These are phyloP conservation scores for Ennomos fuscantarius DNA, from an alignment of 2,888 invertebrate genomes.

Conservation along the genomic window DNA sequence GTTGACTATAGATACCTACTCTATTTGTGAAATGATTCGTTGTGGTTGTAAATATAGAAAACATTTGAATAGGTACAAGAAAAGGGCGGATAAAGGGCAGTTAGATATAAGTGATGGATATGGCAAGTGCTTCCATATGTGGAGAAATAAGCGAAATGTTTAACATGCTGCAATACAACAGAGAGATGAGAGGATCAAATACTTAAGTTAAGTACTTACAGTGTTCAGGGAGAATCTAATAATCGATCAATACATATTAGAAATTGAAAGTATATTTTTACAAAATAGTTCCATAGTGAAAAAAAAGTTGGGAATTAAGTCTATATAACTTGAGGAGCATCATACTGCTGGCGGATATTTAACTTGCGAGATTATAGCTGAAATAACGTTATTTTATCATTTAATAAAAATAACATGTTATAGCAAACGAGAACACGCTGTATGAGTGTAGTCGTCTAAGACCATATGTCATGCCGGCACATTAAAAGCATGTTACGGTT, in stretches of 20 bases:
- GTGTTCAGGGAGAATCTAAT: background rate
- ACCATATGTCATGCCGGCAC: background rate
- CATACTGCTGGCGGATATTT: too few species aligned
- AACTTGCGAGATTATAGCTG: too few species aligned
- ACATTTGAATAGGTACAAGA: constrained; percentile 37
- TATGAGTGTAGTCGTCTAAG: too few species aligned
- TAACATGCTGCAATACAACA: background rate
- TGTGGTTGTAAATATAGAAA: constrained; percentile 4
- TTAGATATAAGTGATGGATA: constrained; percentile 30
- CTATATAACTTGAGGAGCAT: too few species aligned
- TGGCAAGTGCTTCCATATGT: constrained; percentile 42
- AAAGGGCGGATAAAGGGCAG: constrained; percentile 35
- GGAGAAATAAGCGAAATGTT: constrained; percentile 17
- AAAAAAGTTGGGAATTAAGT: too few species aligned
- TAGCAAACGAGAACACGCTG: too few species aligned
- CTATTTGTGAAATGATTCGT: too few species aligned
- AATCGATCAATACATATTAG: too few species aligned
- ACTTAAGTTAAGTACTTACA: background rate
- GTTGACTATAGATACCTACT: background rate
- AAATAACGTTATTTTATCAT: too few species aligned
- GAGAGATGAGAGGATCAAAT: background rate
- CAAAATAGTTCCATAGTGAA: too few species aligned
- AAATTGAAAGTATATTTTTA: too few species aligned
- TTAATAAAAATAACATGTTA: too few species aligned
- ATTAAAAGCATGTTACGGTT: constrained; percentile 12